Base-by-base conservation (phyloP, 2,113 vertebrate species). In the Campylorhamphus procurvoides region DNA sequence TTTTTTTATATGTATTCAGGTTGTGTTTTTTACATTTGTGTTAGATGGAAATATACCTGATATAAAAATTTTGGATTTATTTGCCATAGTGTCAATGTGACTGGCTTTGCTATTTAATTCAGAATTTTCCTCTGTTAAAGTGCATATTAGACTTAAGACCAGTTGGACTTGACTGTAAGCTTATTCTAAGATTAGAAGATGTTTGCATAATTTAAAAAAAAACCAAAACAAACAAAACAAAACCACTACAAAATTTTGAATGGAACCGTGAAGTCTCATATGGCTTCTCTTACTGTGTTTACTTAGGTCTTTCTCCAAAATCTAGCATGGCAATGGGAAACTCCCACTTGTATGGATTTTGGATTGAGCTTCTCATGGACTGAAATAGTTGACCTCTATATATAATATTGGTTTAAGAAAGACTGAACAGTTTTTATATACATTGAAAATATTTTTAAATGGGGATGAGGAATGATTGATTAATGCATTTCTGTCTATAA, bases 91-190 rank as follows among this genome's bases (percentile, higher is more conserved):
- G 33, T 40, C 25, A 25, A 6, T 24, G 20, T 75, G 31, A 53
- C 22, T 68, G 86, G 25, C 12, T 77, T 74, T 96, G 46, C 29
- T 53, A 28, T 42, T 53, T 23, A 64, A 1, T 55, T 80, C 39
- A 64, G 50, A 55, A 25, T 78, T 84, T 83, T 63, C 23, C n/a
- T n/a, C 62, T 82, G 12, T 42, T 74, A 24, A 82, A 77, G 49
- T 27, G 79, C 2, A 0, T 39, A 23, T 7, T 50, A 72, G 18
- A 35, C 2, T 64, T 93, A 33, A 0, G 23, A 60, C 15, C 25
- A 64, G 18, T 33, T 80, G 63, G 63, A 63, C 42, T 79, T 40
- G 47, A 46, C 40, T 68, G 18, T 77, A 64, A 68, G 3, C 12
- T 78, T 4, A 11, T 59, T 84, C 62, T 93, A 55, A 73, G 46